Percentiles rank a stretch among this genome's conserved stretches.
These are phyloP conservation scores for Machimus atricapillus DNA, from an alignment of 2,888 invertebrate species.

Conservation along the genomic window DNA sequence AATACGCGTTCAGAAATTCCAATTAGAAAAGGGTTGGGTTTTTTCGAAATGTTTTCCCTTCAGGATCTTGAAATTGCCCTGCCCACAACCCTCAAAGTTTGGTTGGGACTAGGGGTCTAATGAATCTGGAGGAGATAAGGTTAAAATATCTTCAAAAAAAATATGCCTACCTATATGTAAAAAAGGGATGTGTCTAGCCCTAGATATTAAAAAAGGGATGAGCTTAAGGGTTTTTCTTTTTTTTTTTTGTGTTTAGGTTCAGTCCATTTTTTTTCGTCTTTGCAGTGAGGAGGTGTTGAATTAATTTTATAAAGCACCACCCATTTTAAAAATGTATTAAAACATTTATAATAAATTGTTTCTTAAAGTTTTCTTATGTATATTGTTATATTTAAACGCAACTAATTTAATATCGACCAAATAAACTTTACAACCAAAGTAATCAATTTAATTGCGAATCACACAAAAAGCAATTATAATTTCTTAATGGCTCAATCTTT, in stretches of 20 bases:
- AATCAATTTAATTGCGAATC: too few relatives aligned
- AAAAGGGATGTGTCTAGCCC: background rate
- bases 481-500: too few relatives aligned
- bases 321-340: too few relatives aligned
- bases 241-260: background rate
- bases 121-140: background rate
- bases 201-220: background rate
- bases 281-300: background rate
- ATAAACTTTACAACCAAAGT: too few relatives aligned
- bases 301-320: too few relatives aligned
- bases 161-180: too few relatives aligned
- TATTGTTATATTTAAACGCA: too few relatives aligned
- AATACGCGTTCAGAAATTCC: background rate
- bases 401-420: too few relatives aligned
- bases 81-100: background rate
- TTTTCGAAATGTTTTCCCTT: background rate
- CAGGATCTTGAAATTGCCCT: background rate
- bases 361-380: too few relatives aligned
- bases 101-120: background rate
- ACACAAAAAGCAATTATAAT: too few relatives aligned
- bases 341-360: too few relatives aligned
- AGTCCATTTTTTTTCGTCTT: background rate
- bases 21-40: background rate
- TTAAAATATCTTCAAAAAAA: background rate
- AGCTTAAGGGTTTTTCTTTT: too few relatives aligned